These are phyloP conservation scores for Horisme vitalbata DNA, from an alignment of 2,888 invertebrate species.

Conservation along the genomic window DNA sequence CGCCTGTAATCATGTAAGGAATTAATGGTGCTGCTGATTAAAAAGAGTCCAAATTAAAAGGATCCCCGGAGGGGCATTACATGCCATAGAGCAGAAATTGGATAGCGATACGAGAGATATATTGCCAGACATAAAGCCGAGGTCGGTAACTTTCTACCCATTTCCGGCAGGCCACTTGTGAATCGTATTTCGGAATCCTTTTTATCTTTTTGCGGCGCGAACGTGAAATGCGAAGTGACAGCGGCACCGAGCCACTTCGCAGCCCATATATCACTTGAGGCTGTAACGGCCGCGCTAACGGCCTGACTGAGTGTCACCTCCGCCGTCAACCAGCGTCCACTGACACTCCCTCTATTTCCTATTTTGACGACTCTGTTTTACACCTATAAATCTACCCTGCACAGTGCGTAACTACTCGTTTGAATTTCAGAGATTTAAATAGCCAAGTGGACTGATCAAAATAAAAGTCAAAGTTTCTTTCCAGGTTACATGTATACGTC, in stretches of 20 bases:
- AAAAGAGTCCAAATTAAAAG: slow-evolving; percentile 73
- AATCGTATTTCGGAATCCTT: slow-evolving; percentile 79
- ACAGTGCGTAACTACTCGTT: too few species aligned
- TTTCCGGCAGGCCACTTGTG: slow-evolving; percentile 80
- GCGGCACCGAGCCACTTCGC: slow-evolving; percentile 78
- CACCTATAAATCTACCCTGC: slow-evolving; percentile 47
- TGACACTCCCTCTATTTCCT: slow-evolving; percentile 49
- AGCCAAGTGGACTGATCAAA: too few species aligned
- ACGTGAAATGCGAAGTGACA: slow-evolving; percentile 74
- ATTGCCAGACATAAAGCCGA: slow-evolving; percentile 77
- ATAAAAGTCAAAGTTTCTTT: too few species aligned
- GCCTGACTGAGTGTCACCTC: slow-evolving; percentile 69
- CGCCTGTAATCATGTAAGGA: slow-evolving; percentile 47
- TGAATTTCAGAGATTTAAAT: too few species aligned
- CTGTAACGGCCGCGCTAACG: slow-evolving; percentile 75
- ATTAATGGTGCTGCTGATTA: slow-evolving; percentile 68
- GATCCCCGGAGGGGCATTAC: slow-evolving; percentile 70
- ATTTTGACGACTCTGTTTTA: slow-evolving; percentile 51
- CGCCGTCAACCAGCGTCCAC: slow-evolving; percentile 58
- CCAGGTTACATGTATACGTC: too few species aligned
- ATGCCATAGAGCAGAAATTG: slow-evolving; percentile 79
- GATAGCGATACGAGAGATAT: slow-evolving; percentile 79
- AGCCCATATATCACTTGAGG: slow-evolving; percentile 79
- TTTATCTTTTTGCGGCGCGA: slow-evolving; percentile 78
- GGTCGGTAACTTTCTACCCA: slow-evolving; percentile 77